These are phyloP conservation scores for Nomada fabriciana DNA, from an alignment of 2,888 invertebrate genomes.

Conservation along the genomic window DNA sequence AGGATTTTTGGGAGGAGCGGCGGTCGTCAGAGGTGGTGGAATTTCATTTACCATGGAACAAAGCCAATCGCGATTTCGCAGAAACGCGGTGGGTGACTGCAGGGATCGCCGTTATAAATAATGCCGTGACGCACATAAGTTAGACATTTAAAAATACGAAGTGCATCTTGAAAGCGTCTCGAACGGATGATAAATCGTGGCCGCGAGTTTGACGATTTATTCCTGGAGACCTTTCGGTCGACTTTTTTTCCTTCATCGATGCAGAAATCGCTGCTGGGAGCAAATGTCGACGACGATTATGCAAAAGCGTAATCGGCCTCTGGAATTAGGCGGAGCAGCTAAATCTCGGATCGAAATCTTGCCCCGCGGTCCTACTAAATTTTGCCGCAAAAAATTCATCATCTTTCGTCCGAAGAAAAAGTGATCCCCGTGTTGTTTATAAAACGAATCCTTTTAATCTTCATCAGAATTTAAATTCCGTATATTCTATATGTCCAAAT, in stretches of 20 bases:
- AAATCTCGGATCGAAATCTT: background rate
- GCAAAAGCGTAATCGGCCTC: conserved; percentile 1
- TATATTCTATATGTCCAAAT: too few species aligned
- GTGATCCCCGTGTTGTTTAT: background rate
- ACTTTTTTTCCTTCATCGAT: background rate
- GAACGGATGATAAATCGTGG: conserved; percentile 40
- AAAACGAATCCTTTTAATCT: background rate
- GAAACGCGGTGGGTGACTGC: conserved; percentile 34
- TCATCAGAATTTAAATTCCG: background rate
- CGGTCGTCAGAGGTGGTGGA: background rate
- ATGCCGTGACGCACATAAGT: conserved; percentile 51
- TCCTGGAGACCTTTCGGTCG: conserved; percentile 7
- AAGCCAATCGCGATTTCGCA: conserved; percentile 53
- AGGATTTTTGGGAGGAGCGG: background rate
- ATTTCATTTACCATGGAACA: conserved; percentile 42
- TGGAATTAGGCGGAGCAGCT: background rate
- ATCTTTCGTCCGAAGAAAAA: background rate
- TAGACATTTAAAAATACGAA: conserved; percentile 47
- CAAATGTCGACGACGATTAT: background rate
- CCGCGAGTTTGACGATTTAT: conserved; percentile 36
- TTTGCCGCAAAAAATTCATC: background rate
- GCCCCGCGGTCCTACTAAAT: background rate
- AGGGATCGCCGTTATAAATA: conserved; percentile 52
- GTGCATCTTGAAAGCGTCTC: conserved; percentile 24
- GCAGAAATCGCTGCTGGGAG: background rate